Conservation (phyloP, 1,140 invertebrate species). For the Scaptomyza montana region DNA sequence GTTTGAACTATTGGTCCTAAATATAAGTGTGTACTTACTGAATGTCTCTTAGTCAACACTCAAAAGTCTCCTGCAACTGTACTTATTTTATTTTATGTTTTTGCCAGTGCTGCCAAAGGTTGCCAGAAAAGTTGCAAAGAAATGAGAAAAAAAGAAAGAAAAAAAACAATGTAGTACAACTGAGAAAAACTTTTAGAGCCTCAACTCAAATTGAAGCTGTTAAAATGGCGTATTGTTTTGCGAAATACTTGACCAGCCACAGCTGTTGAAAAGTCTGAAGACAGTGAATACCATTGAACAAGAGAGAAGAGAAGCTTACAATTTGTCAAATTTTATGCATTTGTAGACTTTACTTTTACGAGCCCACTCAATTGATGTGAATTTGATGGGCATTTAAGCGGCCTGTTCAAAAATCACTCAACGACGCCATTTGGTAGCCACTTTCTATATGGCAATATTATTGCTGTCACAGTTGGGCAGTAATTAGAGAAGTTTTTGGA, state of each 20-base stretch:
- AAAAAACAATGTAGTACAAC: neutral
- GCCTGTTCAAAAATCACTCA: constrained; percentile 30
- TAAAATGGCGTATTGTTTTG: constrained; percentile 75
- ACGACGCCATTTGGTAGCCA: neutral
- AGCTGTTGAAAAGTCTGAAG: neutral
- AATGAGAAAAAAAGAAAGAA: neutral
- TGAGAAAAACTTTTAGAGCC: constrained; percentile 57
- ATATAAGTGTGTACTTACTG: neutral
- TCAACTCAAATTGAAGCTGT: constrained; percentile 73
- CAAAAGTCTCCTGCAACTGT: neutral
- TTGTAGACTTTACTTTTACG: constrained; percentile 54
- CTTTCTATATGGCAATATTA: constrained; percentile 7
- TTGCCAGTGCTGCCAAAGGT: constrained; percentile 17
- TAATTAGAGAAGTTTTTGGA: constrained; percentile 16
- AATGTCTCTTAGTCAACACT: neutral
- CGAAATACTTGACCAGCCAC: constrained; percentile 64
- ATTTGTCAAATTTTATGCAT: constrained; percentile 65
- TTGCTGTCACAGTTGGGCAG: constrained; percentile 1
- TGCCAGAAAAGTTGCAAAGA: constrained; percentile 45
- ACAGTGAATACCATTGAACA: neutral
- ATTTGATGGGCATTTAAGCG: constrained; percentile 43
- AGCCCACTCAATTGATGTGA: constrained; percentile 42
- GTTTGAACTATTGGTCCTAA: no score
- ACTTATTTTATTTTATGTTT: constrained; percentile 3
- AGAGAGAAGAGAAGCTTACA: constrained; percentile 33